These are phyloP conservation scores for Istiophorus platypterus DNA, from an alignment of 2,113 vertebrate genomes.

Conservation along the genomic window DNA sequence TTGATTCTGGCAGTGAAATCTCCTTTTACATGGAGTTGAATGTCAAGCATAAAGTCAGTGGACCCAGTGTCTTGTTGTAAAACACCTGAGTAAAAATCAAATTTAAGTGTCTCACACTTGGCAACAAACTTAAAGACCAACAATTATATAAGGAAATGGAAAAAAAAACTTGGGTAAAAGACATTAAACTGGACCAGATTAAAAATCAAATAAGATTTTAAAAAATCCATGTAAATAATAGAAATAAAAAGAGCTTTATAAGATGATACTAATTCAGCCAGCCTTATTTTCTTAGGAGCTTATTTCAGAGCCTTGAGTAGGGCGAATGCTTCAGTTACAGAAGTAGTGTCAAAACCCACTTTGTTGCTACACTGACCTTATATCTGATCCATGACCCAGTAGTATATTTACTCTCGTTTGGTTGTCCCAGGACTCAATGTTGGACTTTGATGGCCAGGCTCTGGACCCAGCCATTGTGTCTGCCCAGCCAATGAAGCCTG, in stretches of 20 bases:
- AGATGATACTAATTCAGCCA: neutral
- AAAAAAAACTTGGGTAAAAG: neutral
- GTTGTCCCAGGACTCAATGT: constrained; percentile 91
- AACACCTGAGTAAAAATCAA: neutral
- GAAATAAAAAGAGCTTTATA: neutral
- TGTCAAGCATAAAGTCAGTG: neutral
- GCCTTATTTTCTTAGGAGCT: neutral
- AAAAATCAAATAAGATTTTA: neutral
- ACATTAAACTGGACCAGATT: neutral
- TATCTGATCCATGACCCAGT: neutral
- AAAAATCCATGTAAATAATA: neutral
- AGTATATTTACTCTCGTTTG: neutral
- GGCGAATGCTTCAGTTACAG: neutral
- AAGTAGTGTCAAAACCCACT: neutral
- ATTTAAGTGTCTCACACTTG: no score
- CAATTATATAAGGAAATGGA: neutral
- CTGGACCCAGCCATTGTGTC: constrained; percentile 98
- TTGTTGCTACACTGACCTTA: neutral
- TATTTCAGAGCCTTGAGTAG: neutral
- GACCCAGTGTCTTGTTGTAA: neutral
- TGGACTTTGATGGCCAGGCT: constrained; percentile 97
- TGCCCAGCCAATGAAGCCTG: constrained; percentile 97
- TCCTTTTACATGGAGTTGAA: neutral
- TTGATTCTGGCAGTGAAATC: neutral
- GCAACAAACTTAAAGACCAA: neutral